phyloP scores from a whole-genome alignment of 2,797 vertebrate genomes.

The Poeciliopsis presidionis region DNA sequence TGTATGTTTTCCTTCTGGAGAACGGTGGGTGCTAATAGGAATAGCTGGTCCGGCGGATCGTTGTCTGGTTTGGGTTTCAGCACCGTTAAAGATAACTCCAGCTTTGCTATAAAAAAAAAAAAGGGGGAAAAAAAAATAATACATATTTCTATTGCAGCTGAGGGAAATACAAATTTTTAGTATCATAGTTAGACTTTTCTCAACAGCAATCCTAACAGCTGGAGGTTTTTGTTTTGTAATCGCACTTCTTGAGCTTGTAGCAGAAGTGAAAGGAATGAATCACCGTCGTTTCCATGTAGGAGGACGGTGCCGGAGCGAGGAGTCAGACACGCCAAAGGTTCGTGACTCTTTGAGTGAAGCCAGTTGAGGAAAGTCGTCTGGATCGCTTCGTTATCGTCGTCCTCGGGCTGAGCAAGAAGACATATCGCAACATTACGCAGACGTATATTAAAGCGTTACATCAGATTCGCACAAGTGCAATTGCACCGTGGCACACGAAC shows the following conservation, averaged over 20 bases:
- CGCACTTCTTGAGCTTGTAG: conserved; percentile 9
- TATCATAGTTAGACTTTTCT: not conserved
- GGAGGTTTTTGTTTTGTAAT: not conserved
- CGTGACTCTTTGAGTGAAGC: conserved; percentile 85
- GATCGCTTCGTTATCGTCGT: conserved; percentile 83
- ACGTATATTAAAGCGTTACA: not conserved
- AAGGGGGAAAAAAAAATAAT: conserved; percentile 13
- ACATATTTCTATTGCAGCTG: conserved; percentile 2
- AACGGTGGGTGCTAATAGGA: conserved; percentile 83
- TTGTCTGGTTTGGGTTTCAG: conserved; percentile 74
- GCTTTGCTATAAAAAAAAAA: conserved; percentile 74
- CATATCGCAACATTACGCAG: not conserved
- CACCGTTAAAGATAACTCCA: conserved; percentile 86
- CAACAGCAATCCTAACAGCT: not conserved
- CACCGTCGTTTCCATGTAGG: conserved; percentile 84
- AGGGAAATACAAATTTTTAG: not conserved
- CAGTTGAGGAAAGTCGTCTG: conserved; percentile 87
- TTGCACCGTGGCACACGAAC: not conserved
- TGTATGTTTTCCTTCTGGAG: conserved; percentile 87
- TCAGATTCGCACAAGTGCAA: not conserved
- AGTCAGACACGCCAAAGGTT: conserved; percentile 85
- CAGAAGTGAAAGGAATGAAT: conserved; percentile 24
- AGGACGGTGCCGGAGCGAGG: conserved; percentile 78
- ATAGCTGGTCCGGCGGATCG: conserved; percentile 83
- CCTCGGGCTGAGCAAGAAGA: conserved; percentile 72